phyloP scores from a whole-genome alignment of 2,888 invertebrate genomes.

The Lochmaea capreae region DNA sequence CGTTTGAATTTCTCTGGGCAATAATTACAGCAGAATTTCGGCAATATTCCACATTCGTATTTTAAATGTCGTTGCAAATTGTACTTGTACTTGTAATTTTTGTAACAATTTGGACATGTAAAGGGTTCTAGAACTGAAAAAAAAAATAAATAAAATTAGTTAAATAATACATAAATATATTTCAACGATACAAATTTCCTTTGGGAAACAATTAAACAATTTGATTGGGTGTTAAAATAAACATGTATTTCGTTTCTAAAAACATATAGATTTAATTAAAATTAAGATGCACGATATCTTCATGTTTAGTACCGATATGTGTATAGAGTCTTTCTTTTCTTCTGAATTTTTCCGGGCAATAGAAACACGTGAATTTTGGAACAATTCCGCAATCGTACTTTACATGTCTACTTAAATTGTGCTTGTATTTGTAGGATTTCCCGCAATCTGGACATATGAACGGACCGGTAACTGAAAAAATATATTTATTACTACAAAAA shows the following conservation, averaged over 20 bases:
- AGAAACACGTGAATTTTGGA: constrained; percentile 53
- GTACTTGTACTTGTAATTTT: constrained; percentile 31
- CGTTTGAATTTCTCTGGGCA: constrained; percentile 43
- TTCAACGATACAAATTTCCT: too few relatives aligned
- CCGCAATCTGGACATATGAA: constrained; percentile 36
- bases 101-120: constrained; percentile 36
- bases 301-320: constrained; percentile 26
- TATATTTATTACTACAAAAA: too few relatives aligned
- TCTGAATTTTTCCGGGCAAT: constrained; percentile 43
- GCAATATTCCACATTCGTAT: constrained; percentile 45
- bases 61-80: constrained; percentile 39
- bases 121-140: constrained; percentile 13
- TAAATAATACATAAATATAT: not conserved
- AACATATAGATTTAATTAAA: not conserved
- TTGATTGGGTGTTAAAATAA: not conserved
- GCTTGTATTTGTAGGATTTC: constrained; percentile 30
- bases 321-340: constrained; percentile 37
- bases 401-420: constrained; percentile 35
- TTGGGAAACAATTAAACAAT: too few relatives aligned
- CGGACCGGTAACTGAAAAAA: not conserved
- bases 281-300: not conserved
- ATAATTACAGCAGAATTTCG: constrained; percentile 52
- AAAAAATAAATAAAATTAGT: not conserved
- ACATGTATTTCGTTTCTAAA: not conserved
- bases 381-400: constrained; percentile 42